Base-by-base conservation (phyloP, 2,797 vertebrate species). In the Amphiprion clarkii region DNA sequence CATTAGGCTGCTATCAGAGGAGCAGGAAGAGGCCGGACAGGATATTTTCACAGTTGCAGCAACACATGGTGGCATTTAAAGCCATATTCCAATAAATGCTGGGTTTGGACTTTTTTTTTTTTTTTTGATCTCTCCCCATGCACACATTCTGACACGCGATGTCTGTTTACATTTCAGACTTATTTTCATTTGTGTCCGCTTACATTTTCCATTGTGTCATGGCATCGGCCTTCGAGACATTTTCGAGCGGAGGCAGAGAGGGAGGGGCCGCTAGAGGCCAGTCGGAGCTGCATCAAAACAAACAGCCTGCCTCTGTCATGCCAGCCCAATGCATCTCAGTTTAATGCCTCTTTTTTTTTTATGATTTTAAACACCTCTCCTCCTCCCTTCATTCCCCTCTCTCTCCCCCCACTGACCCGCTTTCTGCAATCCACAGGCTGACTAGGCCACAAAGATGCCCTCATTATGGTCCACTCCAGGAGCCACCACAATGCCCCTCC, bases 31-130 rank as follows among this genome's bases (percentile, higher is more conserved):
- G 81, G 77, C 80, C 48, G 33, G 64, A 77, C 33, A 27, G 87
- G 85, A 89, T 91, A 87, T 93, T 94, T 92, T 91, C 87, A 91
- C 91, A 93, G 88, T 92, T 87, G 86, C 77, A 78, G 77, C 63
- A 88, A 92, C 92, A 93, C 89, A 92, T 93, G 91, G 82, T 76
- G 84, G 78, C 81, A 84, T 91, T 94, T 92, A 94, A 85, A 90
- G 71, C 68, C 74, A 81, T 83, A 78, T 91, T 92, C 89, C 74
- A 90, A 87, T 84, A 90, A 90, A 85, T 78, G 84, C 80, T 68
- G 14, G 63, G 65, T 78, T 83, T 49, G 78, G 78, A 36, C 62
- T 78, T 81, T 77, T 27, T 66, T 79, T 79, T 74, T 78, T 81
- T 77, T 27, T 66, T 79, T 79, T 74, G 12, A 84, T 71, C 71